phyloP scores from a whole-genome alignment of 2,113 vertebrate species.

The Malurus elegans region DNA sequence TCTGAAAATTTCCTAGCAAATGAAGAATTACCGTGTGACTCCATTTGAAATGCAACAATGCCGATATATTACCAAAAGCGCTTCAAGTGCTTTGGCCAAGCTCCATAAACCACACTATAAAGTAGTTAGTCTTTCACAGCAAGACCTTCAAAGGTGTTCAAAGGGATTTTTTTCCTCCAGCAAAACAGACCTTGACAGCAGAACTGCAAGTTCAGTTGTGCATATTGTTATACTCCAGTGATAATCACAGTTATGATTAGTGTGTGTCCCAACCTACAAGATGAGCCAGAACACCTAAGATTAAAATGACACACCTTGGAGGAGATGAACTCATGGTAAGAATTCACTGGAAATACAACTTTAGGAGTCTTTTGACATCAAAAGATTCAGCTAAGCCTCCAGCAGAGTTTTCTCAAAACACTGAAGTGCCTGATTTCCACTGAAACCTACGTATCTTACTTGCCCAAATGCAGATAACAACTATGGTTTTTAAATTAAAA shows the following conservation, averaged over 20 bases:
- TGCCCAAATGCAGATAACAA: neutral
- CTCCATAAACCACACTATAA: conserved; percentile 23
- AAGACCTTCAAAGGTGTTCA: conserved; percentile 34
- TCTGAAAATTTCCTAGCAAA: neutral
- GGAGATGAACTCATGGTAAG: neutral
- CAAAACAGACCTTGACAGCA: conserved; percentile 12
- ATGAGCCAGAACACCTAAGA: conserved; percentile 8
- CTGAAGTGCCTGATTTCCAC: neutral
- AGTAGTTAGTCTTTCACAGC: conserved; percentile 1
- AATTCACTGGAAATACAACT: neutral
- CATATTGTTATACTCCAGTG: neutral
- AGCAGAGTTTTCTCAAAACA: neutral
- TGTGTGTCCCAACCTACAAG: neutral
- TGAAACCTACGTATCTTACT: neutral
- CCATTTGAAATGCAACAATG: neutral
- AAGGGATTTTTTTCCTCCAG: neutral
- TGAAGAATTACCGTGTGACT: neutral
- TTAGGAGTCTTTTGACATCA: neutral
- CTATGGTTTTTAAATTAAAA: neutral
- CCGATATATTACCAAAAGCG: neutral
- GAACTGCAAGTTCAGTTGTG: neutral
- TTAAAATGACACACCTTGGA: neutral
- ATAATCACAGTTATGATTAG: neutral
- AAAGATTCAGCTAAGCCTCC: neutral
- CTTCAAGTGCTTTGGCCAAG: conserved; percentile 17